Percentiles rank a stretch among this genome's conserved stretches.
These are phyloP conservation scores for Drosophila limbata DNA, from an alignment of 2,888 invertebrate species.

Conservation along the genomic window DNA sequence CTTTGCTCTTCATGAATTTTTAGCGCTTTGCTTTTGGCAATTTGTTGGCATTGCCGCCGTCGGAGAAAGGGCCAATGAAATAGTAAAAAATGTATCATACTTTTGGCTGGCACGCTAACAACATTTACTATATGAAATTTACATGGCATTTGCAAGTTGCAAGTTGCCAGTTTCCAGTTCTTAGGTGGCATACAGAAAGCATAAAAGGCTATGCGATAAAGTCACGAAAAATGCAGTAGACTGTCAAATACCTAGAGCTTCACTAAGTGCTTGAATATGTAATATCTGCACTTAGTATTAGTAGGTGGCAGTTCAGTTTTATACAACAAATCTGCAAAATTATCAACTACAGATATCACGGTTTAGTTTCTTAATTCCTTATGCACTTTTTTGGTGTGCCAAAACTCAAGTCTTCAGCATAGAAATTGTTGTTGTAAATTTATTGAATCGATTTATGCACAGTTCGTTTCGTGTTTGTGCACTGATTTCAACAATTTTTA, in stretches of 20 bases:
- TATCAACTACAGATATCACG: too few relatives aligned
- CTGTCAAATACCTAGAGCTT: slow-evolving; percentile 11
- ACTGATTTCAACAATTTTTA: too few relatives aligned
- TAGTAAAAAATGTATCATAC: slow-evolving; percentile 61
- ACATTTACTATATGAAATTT: slow-evolving; percentile 67
- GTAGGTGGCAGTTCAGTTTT: neutral
- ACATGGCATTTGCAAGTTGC: slow-evolving; percentile 39
- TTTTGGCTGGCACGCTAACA: slow-evolving; percentile 60
- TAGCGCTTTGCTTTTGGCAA: slow-evolving; percentile 47
- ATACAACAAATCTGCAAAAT: too few relatives aligned
- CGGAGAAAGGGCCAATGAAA: slow-evolving; percentile 47
- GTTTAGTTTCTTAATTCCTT: too few relatives aligned
- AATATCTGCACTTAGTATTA: slow-evolving; percentile 12
- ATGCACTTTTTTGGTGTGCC: too few relatives aligned
- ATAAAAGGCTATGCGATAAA: slow-evolving; percentile 22
- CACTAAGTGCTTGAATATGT: slow-evolving; percentile 4
- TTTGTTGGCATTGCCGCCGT: slow-evolving; percentile 59
- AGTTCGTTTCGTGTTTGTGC: too few relatives aligned
- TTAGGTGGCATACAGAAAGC: slow-evolving; percentile 17
- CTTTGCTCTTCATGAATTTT: slow-evolving; percentile 55
- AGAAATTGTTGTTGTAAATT: too few relatives aligned
- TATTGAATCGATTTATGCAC: too few relatives aligned
- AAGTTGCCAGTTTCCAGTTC: neutral
- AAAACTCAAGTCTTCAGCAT: too few relatives aligned
- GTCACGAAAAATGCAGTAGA: slow-evolving; percentile 10